Conservation (phyloP, 2,888 invertebrate genomes). For the Chrysotoxum bicinctum region DNA sequence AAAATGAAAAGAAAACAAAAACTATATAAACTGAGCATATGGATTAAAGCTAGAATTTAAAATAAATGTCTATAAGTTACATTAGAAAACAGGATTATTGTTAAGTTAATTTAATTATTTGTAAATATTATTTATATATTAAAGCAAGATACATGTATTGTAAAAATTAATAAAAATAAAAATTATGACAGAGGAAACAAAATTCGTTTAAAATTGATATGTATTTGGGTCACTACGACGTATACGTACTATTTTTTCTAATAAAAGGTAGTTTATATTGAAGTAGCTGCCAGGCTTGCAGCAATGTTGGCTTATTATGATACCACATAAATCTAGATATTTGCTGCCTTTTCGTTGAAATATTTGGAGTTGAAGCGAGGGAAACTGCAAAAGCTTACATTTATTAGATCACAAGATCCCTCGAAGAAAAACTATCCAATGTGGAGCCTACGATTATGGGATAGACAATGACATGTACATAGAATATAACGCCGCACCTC, state of each 20-base stretch:
- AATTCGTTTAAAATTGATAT: not conserved
- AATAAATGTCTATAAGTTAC: constrained; percentile 63
- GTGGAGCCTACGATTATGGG: too few relatives aligned
- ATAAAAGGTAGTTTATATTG: too few relatives aligned
- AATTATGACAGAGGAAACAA: constrained; percentile 30
- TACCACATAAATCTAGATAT: too few relatives aligned
- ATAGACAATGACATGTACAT: too few relatives aligned
- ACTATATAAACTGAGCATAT: constrained; percentile 51
- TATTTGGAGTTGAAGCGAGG: too few relatives aligned
- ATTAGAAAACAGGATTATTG: constrained; percentile 42
- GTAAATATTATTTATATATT: constrained; percentile 74
- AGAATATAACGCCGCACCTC: too few relatives aligned
- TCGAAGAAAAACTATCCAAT: too few relatives aligned
- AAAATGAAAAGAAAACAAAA: constrained; percentile 35
- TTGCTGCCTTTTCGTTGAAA: too few relatives aligned
- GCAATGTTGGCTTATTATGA: too few relatives aligned
- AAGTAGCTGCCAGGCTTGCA: too few relatives aligned
- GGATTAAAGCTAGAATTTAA: constrained; percentile 59
- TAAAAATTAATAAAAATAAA: constrained; percentile 73
- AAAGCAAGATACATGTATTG: constrained; percentile 75
- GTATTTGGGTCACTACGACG: not conserved
- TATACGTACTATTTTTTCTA: not conserved
- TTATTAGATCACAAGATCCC: too few relatives aligned
- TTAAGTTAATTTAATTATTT: constrained; percentile 74
- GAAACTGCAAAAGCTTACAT: too few relatives aligned